A percentile compares a stretch with the other conserved stretches of the same genome.
These are phyloP conservation scores for Menura novaehollandiae DNA, from an alignment of 2,113 vertebrate genomes.

Conservation along the genomic window DNA sequence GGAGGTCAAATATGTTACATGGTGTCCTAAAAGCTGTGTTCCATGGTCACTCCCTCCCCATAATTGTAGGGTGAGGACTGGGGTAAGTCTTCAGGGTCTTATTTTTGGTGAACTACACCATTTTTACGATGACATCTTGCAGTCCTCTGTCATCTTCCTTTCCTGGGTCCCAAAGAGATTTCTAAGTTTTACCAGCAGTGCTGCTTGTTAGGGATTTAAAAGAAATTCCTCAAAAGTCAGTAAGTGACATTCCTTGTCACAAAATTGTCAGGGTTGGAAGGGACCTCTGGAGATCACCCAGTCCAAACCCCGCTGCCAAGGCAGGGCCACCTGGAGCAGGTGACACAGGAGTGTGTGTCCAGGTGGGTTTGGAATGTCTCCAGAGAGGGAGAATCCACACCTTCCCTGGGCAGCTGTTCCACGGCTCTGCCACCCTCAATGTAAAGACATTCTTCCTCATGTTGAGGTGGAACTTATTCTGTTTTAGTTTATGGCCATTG, in stretches of 20 bases:
- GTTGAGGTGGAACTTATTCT: neutral
- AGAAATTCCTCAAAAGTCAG: neutral
- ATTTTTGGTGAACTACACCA: slow-evolving; percentile 1
- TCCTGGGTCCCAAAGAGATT: neutral
- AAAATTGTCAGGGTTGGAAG: neutral
- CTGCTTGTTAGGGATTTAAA: neutral
- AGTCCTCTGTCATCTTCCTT: neutral
- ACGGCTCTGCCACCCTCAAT: neutral
- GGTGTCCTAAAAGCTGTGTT: neutral
- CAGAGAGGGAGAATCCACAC: neutral
- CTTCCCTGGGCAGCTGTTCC: neutral
- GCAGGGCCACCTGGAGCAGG: neutral
- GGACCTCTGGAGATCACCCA: neutral
- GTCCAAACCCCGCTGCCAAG: neutral
- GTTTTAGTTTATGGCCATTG: neutral
- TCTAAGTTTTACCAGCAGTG: neutral
- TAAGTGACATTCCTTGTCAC: neutral
- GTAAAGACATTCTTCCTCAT: neutral
- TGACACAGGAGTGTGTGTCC: accelerated
- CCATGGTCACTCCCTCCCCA: neutral
- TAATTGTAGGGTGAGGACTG: slow-evolving; percentile 31
- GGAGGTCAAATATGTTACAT: neutral
- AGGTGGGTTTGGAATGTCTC: neutral
- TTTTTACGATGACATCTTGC: neutral
- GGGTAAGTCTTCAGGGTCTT: slow-evolving; percentile 18